Conservation (phyloP, 2,888 invertebrate species). For the Hyalella azteca region DNA sequence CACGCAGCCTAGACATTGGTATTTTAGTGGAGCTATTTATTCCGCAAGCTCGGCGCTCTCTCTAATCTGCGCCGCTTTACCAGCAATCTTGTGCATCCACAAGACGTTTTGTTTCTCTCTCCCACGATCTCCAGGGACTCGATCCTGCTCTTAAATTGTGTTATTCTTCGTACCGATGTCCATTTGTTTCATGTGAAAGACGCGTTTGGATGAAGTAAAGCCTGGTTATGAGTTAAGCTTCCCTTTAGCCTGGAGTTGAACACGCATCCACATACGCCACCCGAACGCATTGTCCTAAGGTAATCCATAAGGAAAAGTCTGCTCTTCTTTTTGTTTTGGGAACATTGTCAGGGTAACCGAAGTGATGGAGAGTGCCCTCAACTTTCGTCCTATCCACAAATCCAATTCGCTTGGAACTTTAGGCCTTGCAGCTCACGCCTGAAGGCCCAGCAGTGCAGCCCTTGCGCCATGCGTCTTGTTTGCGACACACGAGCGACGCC, state of each 20-base stretch:
- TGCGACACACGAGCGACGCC: neutral
- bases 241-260: no score
- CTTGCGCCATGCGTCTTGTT: neutral
- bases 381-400: conserved; percentile 2
- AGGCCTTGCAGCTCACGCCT: conserved; percentile 13
- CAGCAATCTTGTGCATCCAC: conserved; percentile 56
- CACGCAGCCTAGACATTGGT: no score
- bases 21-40: conserved; percentile 40
- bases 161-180: neutral
- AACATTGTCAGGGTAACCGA: conserved; percentile 59
- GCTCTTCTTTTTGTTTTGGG: conserved; percentile 46
- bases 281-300: neutral
- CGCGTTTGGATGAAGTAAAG: neutral
- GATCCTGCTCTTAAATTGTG: neutral
- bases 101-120: conserved; percentile 58
- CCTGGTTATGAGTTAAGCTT: no score
- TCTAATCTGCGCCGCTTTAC: conserved; percentile 58
- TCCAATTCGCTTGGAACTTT: neutral
- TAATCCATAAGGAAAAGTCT: conserved; percentile 41
- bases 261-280: conserved; percentile 29
- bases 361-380: conserved; percentile 51
- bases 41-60: conserved; percentile 55
- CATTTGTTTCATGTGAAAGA: neutral
- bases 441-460: conserved; percentile 13
- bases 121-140: conserved; percentile 54